Base-by-base conservation (phyloP, 1,140 invertebrate genomes). In the Parasteatoda tepidariorum region DNA sequence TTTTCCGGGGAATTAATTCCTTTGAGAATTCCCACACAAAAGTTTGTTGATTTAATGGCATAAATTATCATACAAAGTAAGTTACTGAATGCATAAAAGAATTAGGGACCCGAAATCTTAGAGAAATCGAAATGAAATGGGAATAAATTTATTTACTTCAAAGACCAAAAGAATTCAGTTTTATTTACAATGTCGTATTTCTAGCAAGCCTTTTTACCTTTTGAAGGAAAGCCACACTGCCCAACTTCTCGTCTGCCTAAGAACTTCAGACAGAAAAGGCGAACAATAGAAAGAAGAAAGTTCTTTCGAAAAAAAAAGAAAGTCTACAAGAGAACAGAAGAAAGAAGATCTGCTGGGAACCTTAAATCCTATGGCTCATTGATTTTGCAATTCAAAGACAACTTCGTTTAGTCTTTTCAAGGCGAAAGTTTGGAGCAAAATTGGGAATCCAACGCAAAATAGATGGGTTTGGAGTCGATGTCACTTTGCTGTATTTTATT, bases 31-130 rank as follows among this genome's bases (percentile, higher is more conserved):
- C n/a, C n/a, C n/a, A n/a, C n/a, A n/a, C n/a, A n/a, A n/a, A n/a
- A n/a, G n/a, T n/a, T n/a, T n/a, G n/a, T 78, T 78, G 74, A 78
- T 78, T 78, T 78, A 78, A 66, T 66, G 61, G 74, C 74, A 78
- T 78, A 78, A 78, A 78, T 78, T 78, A 78, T 78, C 74, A 78
- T 78, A 78, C 48, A 78, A 78, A 78, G 48, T 59, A 78, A 78
- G 38, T 34, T 66, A 55, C 74, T n/a, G n/a, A n/a, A n/a, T n/a
- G n/a, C n/a, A n/a, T n/a, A n/a, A n/a, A n/a, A n/a, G n/a, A n/a
- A n/a, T n/a, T n/a, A n/a, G 26, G 62, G 34, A 31, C 48, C 48
- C 55, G 54, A 22, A 26, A n/a, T n/a, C n/a, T n/a, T n/a, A 57
- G 34, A 62, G 57, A 34, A 38, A 61, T n/a, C 61, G 59, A 78